phyloP scores from a whole-genome alignment of 2,113 vertebrate genomes.

The Sterna hirundo region DNA sequence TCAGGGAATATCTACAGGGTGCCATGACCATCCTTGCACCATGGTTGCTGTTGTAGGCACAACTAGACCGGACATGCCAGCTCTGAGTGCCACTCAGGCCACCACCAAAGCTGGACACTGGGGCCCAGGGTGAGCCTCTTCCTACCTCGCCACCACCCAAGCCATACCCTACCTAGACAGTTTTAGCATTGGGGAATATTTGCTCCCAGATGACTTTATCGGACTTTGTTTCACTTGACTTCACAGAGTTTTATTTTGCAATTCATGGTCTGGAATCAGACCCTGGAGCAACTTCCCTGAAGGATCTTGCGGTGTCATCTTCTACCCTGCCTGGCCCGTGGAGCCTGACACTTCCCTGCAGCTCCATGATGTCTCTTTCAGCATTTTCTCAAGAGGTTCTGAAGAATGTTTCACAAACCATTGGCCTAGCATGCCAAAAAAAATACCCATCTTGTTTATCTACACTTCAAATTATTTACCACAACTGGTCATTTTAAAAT shows the following conservation, averaged over 20 bases:
- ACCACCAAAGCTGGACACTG: not conserved
- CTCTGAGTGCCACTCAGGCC: not conserved
- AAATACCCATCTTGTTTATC: conserved; percentile 4
- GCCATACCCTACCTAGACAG: not conserved
- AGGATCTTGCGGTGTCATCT: not conserved
- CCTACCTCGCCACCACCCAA: not conserved
- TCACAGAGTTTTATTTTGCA: not conserved
- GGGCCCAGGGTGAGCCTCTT: not conserved
- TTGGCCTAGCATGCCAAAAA: not conserved
- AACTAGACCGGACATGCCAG: not conserved
- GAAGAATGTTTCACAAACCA: conserved; percentile 6
- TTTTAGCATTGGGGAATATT: not conserved
- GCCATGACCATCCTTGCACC: not conserved
- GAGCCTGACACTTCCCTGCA: not conserved
- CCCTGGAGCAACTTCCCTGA: rapidly evolving
- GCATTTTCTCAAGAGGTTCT: conserved; percentile 32
- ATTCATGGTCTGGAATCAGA: not conserved
- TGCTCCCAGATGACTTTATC: not conserved
- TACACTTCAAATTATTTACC: conserved; percentile 22
- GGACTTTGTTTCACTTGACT: not conserved
- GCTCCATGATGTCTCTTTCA: not conserved
- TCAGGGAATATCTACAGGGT: not conserved
- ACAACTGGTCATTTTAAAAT: not conserved
- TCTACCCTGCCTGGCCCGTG: not conserved
- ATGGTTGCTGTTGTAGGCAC: not conserved